A percentile compares a stretch with the other conserved stretches of the same genome.
phyloP scores from a whole-genome alignment of 2,113 vertebrate genomes.

The Dinomys branickii region DNA sequence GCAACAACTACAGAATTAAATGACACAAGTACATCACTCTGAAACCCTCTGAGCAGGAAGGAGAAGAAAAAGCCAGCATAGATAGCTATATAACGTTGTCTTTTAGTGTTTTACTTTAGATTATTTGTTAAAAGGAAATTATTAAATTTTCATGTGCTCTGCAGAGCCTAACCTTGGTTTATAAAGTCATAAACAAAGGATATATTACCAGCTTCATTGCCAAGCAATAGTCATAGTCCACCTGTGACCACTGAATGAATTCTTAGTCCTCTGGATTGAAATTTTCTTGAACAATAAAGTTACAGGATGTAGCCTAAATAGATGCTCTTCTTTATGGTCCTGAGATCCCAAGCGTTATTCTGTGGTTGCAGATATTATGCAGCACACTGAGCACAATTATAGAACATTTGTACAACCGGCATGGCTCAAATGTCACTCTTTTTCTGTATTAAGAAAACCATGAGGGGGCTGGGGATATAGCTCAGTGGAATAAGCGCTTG shows the following conservation, averaged over 20 bases:
- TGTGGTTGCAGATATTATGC: not conserved
- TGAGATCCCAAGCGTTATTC: not conserved
- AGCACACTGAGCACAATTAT: not conserved
- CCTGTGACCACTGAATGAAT: not conserved
- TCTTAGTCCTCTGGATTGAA: not conserved
- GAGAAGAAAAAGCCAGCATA: not conserved
- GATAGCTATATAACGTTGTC: slow-evolving; percentile 28
- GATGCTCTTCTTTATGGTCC: not conserved
- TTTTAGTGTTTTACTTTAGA: slow-evolving; percentile 56
- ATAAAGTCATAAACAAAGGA: slow-evolving; percentile 33
- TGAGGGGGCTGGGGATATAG: too few species aligned
- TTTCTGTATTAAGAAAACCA: not conserved
- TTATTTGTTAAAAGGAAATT: slow-evolving; percentile 70
- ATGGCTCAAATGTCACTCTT: not conserved
- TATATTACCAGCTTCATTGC: slow-evolving; percentile 51
- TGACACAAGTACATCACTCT: slow-evolving; percentile 40
- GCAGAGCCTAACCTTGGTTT: not conserved
- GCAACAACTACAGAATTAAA: slow-evolving; percentile 61
- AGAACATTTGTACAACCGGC: not conserved
- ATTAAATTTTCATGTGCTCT: slow-evolving; percentile 70
- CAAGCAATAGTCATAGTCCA: not conserved
- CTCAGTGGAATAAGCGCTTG: too few species aligned
- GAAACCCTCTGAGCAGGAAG: slow-evolving; percentile 45
- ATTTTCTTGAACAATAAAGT: not conserved
- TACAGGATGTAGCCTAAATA: not conserved